These are phyloP conservation scores for Opisthocomus hoazin DNA, from an alignment of 2,113 vertebrate genomes.

Conservation along the genomic window DNA sequence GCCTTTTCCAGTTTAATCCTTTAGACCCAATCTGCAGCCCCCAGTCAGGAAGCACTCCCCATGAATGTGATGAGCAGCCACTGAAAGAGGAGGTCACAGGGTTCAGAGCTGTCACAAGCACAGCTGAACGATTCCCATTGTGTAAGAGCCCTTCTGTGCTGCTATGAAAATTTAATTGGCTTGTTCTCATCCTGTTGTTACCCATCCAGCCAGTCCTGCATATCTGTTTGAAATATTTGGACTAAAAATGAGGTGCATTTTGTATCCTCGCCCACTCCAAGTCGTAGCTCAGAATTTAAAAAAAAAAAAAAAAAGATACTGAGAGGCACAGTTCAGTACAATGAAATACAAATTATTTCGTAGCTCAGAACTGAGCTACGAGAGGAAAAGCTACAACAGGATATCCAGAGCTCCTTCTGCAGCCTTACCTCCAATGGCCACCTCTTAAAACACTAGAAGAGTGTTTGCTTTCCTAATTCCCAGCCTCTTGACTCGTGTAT, in stretches of 20 bases:
- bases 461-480: not conserved
- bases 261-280: not conserved
- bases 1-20: not conserved
- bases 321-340: not conserved
- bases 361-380: not conserved
- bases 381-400: not conserved
- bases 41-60: not conserved
- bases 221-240: constrained; percentile 40
- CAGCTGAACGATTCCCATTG: not conserved
- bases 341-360: not conserved
- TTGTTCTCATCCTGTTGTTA: not conserved
- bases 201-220: not conserved
- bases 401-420: not conserved
- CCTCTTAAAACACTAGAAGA: not conserved
- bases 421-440: not conserved
- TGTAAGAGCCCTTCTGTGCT: not conserved
- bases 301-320: not conserved
- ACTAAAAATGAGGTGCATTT: not conserved
- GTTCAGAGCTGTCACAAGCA: not conserved
- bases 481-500: not conserved
- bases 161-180: not conserved
- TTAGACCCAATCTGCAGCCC: not conserved
- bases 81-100: not conserved
- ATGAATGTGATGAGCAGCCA: not conserved
- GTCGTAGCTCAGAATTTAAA: not conserved